Evolutionary conservation across 1,140 invertebrate species (phyloP), one percentile per base, ranked within the genome.

Genomic region (Hydropsyche tenuis): DNA sequence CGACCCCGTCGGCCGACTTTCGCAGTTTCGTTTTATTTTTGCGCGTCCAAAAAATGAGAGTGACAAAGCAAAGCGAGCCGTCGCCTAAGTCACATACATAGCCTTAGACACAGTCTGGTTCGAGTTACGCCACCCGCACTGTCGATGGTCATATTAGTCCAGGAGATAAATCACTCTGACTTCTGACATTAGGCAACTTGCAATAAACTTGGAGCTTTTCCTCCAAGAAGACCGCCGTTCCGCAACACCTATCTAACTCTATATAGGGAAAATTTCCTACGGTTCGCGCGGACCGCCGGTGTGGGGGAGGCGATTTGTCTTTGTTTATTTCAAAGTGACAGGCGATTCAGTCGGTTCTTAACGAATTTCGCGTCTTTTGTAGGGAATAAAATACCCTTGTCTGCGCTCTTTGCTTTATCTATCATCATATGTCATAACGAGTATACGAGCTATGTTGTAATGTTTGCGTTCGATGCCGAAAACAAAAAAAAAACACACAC

Each of bases 321-420:
- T 75, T 75, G 73, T 75, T 75, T 75, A 75, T 75, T 70, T 70
- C 69, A 72, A 69, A 71, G 60, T 75, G 73, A 75, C 73, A 64
- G 69, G 63, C 46, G 69, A 75, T 71, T 71, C 68, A 73, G 69
- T 71, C 48, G 66, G 73, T 72, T 71, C 73, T 75, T 75, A 56
- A 66, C 37, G 73, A 66, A 75, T 65, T 75, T 75, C 69, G 16
- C 48, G 63, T 68, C 63, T 73, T 68, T 73, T 56, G 45, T 73
- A 53, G 25, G 45, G 63, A 53, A 73, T 60, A 73, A 73, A 66
- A 73, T 60, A 73, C 72, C 72, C 51, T 51, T 66, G 51, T 68
- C 72, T 45, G 63, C 46, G 45, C 18, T 65, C 72, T 60, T 45
- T 56, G 64, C 46, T 68, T 68, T 68, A 68, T 73, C 63, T 73